phyloP scores from a whole-genome alignment of 2,888 invertebrate species.

The Diarsia dahlii region DNA sequence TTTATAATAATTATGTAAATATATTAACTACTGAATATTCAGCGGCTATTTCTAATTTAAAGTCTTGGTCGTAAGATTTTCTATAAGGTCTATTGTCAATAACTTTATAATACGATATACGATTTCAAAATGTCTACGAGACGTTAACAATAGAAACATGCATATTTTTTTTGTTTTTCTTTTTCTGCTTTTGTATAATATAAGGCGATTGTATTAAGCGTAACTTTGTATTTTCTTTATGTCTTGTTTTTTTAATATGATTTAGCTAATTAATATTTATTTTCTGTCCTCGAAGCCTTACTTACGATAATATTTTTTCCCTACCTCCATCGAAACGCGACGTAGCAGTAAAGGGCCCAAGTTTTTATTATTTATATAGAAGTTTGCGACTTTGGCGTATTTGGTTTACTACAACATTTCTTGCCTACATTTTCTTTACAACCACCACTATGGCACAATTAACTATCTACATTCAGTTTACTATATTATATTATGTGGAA shows the following conservation, averaged over 20 bases:
- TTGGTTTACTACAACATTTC: background rate
- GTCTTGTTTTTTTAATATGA: background rate
- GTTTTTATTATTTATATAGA: background rate
- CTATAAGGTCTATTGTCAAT: constrained; percentile 12
- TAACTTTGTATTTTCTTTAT: background rate
- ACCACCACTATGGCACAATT: background rate
- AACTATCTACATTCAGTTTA: background rate
- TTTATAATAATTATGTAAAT: constrained; percentile 5
- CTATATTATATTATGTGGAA: background rate
- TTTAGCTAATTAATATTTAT: background rate
- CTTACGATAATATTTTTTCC: background rate
- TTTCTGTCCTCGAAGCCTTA: constrained; percentile 48
- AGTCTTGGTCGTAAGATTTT: constrained; percentile 23
- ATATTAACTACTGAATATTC: constrained; percentile 21
- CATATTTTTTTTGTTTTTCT: background rate
- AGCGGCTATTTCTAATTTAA: background rate
- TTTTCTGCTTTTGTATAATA: background rate
- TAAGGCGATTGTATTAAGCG: background rate
- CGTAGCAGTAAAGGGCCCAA: constrained; percentile 39
- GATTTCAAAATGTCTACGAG: constrained; percentile 26
- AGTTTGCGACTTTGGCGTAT: background rate
- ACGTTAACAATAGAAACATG: background rate
- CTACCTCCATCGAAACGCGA: constrained; percentile 39
- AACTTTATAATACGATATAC: background rate
- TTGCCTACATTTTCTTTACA: background rate